Evolutionary conservation across 1,140 invertebrate genomes (phyloP).

Genomic region (Sinella curviseta): DNA sequence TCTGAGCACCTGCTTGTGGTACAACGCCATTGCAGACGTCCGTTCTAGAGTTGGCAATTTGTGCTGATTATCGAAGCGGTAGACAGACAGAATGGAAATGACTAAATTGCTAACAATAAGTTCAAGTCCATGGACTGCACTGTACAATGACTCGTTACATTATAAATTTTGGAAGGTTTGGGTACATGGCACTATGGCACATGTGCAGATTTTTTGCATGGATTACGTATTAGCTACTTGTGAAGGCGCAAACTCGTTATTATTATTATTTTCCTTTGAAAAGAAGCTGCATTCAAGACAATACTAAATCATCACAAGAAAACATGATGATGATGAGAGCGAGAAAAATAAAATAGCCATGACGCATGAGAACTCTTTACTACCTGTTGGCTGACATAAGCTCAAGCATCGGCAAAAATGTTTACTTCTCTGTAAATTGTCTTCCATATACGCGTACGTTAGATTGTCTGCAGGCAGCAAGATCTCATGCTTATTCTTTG

Average conservation of each 20-base stretch:
- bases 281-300: background rate
- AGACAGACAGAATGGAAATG: background rate
- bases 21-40: too few relatives aligned
- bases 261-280: too few relatives aligned
- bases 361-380: conserved; percentile 10
- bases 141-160: background rate
- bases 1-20: too few relatives aligned
- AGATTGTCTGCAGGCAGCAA: too few relatives aligned
- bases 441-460: too few relatives aligned
- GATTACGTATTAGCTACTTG: too few relatives aligned
- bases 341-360: conserved; percentile 13
- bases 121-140: background rate
- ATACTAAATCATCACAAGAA: background rate
- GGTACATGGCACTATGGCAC: too few relatives aligned
- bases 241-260: too few relatives aligned
- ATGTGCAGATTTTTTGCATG: background rate
- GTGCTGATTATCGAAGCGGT: too few relatives aligned
- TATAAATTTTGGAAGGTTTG: background rate
- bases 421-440: too few relatives aligned
- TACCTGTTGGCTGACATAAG: background rate
- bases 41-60: too few relatives aligned
- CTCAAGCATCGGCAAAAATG: background rate
- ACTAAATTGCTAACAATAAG: background rate
- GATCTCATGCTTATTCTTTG: too few relatives aligned
- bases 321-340: background rate